phyloP scores from a whole-genome alignment of 2,113 vertebrate genomes.

The Phylloscopus trochilus region DNA sequence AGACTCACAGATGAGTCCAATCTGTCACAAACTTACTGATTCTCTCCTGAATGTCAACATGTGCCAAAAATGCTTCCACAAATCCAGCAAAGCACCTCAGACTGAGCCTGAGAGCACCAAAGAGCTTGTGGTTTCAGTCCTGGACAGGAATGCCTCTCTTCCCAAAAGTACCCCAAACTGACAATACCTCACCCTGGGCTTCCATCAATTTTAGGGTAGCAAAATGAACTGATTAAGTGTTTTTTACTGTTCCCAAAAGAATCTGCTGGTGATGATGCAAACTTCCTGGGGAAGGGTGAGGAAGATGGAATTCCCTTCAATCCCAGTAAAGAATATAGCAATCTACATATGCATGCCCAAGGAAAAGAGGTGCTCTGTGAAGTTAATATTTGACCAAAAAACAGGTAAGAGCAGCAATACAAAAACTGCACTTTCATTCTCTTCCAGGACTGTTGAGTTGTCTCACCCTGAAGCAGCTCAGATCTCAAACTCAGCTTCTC shows the following conservation, averaged over 20 bases:
- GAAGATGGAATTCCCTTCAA: neutral
- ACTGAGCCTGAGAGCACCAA: neutral
- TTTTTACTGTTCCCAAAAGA: neutral
- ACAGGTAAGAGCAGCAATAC: accelerated
- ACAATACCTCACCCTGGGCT: accelerated
- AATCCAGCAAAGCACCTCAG: neutral
- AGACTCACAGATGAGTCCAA: neutral
- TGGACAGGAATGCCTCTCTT: neutral
- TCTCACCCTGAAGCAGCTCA: neutral
- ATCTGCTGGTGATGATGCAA: neutral
- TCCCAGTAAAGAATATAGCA: neutral
- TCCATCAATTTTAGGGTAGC: neutral
- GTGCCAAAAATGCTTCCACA: neutral
- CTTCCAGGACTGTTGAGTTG: neutral
- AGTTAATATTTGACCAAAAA: neutral
- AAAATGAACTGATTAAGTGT: neutral
- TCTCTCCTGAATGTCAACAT: neutral
- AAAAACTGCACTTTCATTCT: neutral
- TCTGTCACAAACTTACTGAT: accelerated
- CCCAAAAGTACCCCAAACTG: neutral
- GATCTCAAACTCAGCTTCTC: neutral
- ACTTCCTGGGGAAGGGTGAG: neutral
- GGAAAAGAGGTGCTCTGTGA: neutral
- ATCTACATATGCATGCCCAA: neutral
- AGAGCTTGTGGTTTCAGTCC: neutral